A percentile compares a stretch with the other conserved stretches of the same genome.
These are phyloP conservation scores for Pasiphila rectangulata DNA, from an alignment of 2,888 invertebrate genomes.

Conservation along the genomic window DNA sequence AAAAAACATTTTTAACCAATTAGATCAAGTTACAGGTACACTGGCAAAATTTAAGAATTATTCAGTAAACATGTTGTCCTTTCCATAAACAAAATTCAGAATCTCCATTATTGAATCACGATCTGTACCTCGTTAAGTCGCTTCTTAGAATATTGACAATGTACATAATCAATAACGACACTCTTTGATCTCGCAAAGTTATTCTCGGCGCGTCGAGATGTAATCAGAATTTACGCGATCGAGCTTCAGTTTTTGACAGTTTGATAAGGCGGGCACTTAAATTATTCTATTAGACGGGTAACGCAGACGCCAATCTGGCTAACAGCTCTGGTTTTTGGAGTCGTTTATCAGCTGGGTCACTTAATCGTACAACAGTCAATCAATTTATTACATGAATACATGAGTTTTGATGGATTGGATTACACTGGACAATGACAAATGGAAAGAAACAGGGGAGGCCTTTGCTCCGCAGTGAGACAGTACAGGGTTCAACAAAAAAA, in stretches of 20 bases:
- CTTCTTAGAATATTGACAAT: slow-evolving; percentile 46
- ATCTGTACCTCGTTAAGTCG: slow-evolving; percentile 26
- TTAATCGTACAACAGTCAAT: no score
- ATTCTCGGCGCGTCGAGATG: slow-evolving; percentile 44
- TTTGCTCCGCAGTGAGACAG: no score
- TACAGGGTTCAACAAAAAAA: no score
- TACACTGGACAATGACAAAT: no score
- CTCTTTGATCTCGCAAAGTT: slow-evolving; percentile 53
- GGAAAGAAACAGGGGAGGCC: no score
- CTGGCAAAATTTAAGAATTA: no score
- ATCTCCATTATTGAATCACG: slow-evolving; percentile 16
- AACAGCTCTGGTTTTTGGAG: slow-evolving; percentile 12
- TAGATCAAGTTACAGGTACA: no score
- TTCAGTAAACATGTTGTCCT: no score
- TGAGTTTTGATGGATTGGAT: no score
- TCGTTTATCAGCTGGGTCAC: neutral
- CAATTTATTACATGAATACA: no score
- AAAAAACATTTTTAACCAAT: no score
- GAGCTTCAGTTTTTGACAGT: slow-evolving; percentile 32
- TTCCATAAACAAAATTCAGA: slow-evolving; percentile 1
- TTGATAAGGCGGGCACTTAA: slow-evolving; percentile 32
- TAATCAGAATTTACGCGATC: slow-evolving; percentile 47
- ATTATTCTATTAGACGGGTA: slow-evolving; percentile 35
- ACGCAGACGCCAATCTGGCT: slow-evolving; percentile 25
- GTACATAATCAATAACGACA: slow-evolving; percentile 36